Evolutionary conservation across 1,140 invertebrate genomes (phyloP), one percentile per base, ranked within the genome.

Genomic region (Scaptomyza montana): DNA sequence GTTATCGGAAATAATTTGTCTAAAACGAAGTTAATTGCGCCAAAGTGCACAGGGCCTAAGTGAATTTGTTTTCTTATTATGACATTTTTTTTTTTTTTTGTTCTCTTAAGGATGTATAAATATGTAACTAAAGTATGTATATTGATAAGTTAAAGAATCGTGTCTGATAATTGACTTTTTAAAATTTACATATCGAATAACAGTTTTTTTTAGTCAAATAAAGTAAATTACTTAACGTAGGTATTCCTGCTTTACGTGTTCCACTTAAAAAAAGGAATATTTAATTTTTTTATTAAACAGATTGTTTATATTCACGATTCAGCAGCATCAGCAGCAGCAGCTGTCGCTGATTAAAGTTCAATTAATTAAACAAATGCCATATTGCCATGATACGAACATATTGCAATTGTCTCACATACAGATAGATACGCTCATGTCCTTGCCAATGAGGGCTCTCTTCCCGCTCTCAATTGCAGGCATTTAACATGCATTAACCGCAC

Each of bases 401-500:
- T 82, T 80, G 49, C 74, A 80, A 36, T 59, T 57, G 62, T 57
- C 59, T 64, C 25, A 19, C 59, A 30, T 47, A 43, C 39, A n/a
- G 8, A 39, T 9, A 39, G 8, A 12, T 3, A 39, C 36, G 36
- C 46, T 19, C 8, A 7, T 33, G n/a, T 41, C 39, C 49, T 51
- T 25, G 5, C 46, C 1, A 12, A 36, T 30, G 33, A 10, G 7
- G 50, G 2, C n/a, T 49, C 45, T 3, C 59, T 21, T 1, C 25
- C 4, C 7, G 30, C 43, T 45, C 36, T 43, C 66, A 67, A 79
- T 87, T 76, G 68, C 61, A 36, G 69, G 77, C 79, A 89, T 89
- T 89, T 89, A 89, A 89, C 85, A 89, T 89, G 84, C 84, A 89
- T 89, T 89, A 89, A 89, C 79, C 84, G 46, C 61, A 70, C 79